Evolutionary conservation across 35 echinoderm and acorn worm species (phyloP).

Genomic region (Apostichopus japonicus): DNA sequence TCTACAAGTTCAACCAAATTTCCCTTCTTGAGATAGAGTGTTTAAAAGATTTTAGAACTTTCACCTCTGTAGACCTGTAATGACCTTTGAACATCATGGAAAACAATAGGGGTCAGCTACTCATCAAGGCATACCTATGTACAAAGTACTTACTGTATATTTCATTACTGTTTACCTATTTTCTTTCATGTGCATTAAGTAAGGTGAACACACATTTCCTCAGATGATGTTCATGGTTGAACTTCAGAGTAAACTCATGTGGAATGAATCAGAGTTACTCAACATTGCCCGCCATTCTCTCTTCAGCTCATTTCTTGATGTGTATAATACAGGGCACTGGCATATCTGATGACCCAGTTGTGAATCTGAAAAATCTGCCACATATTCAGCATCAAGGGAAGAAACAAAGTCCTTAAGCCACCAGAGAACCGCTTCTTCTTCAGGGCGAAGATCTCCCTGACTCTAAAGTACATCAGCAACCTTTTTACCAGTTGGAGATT

Average conservation of each 20-base stretch:
- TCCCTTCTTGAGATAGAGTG: no score
- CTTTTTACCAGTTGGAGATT: neutral
- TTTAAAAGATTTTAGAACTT: no score
- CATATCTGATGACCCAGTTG: neutral
- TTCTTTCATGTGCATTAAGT: no score
- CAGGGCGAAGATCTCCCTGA: neutral
- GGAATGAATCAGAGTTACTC: neutral
- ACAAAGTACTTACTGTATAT: no score
- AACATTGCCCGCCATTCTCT: neutral
- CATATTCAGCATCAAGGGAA: constrained; percentile 15
- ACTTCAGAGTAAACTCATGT: neutral
- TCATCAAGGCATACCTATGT: no score
- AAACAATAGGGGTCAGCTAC: no score
- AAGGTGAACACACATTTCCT: no score
- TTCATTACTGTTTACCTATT: no score
- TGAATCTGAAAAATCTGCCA: neutral
- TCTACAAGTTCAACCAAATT: no score
- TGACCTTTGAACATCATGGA: no score
- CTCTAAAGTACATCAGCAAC: neutral
- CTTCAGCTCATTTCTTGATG: constrained; percentile 4
- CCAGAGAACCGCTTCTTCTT: constrained; percentile 11
- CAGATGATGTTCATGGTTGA: neutral
- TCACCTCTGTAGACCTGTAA: no score
- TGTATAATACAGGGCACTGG: neutral
- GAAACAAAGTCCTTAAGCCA: constrained; percentile 1